phyloP scores from a whole-genome alignment of 2,797 vertebrate genomes.

The Semotilus atromaculatus region DNA sequence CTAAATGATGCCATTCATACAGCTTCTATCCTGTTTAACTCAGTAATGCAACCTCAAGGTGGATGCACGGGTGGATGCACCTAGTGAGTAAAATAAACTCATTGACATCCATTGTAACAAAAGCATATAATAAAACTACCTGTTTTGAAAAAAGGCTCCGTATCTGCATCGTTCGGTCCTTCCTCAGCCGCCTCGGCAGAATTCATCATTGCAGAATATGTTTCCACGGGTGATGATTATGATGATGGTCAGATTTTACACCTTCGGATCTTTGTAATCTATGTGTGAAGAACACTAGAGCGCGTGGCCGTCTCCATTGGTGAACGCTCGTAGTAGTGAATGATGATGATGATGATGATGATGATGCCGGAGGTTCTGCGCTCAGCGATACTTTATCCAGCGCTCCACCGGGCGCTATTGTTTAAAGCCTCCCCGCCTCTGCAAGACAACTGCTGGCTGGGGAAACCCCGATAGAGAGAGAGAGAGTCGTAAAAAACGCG shows the following conservation, averaged over 20 bases:
- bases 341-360: slow-evolving; percentile 45
- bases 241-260: slow-evolving; percentile 48
- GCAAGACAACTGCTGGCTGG: slow-evolving; percentile 48
- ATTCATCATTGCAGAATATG: slow-evolving; percentile 74
- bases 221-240: slow-evolving; percentile 14
- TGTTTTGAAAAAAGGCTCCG: slow-evolving; percentile 88
- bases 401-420: slow-evolving; percentile 64
- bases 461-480: slow-evolving; percentile 22
- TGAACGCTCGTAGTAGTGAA: slow-evolving; percentile 52
- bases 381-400: slow-evolving; percentile 48
- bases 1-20: slow-evolving; percentile 10
- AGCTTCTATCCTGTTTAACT: slow-evolving; percentile 1
- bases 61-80: not conserved
- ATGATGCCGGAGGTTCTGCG: slow-evolving; percentile 58
- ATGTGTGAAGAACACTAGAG: slow-evolving; percentile 55
- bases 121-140: slow-evolving; percentile 69
- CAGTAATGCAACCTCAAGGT: slow-evolving; percentile 16
- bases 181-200: slow-evolving; percentile 83
- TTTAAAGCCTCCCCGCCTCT: slow-evolving; percentile 54
- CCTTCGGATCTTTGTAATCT: slow-evolving; percentile 55
- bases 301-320: slow-evolving; percentile 59
- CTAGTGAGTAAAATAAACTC: slow-evolving; percentile 22
- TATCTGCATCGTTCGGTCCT: slow-evolving; percentile 84
- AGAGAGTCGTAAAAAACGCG: slow-evolving; percentile 13
- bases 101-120: slow-evolving; percentile 32